These are phyloP conservation scores for Fregata magnificens DNA, from an alignment of 2,113 vertebrate genomes.

Conservation along the genomic window DNA sequence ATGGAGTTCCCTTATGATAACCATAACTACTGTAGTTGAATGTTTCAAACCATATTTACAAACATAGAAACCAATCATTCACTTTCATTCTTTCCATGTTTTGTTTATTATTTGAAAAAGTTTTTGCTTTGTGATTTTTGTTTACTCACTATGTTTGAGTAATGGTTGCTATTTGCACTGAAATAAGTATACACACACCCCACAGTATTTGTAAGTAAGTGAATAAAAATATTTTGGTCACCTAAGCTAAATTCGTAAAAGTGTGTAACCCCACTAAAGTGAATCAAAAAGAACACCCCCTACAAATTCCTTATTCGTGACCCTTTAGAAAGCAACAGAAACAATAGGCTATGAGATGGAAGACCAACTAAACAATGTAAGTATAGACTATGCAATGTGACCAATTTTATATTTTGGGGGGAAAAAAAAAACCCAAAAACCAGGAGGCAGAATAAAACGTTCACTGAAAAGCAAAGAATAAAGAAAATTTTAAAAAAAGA, in stretches of 20 bases:
- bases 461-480: not conserved
- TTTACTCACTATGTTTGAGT: not conserved
- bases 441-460: not conserved
- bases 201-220: not conserved
- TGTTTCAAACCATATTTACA: not conserved
- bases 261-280: not conserved
- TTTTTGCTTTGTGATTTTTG: not conserved
- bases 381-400: not conserved
- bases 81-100: not conserved
- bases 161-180: not conserved
- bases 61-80: not conserved
- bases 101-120: not conserved
- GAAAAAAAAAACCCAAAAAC: not conserved
- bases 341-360: not conserved
- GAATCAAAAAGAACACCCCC: not conserved
- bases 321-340: not conserved
- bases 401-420: not conserved
- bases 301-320: not conserved
- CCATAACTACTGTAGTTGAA: not conserved
- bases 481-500: accelerated
- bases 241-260: not conserved
- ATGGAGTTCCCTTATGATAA: not conserved
- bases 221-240: not conserved
- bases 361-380: not conserved
- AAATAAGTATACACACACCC: not conserved